Percentiles rank a stretch among this genome's conserved stretches.
Evolutionary conservation across 2,888 invertebrate species (phyloP).

Genomic region (Clepsis dumicolana): DNA sequence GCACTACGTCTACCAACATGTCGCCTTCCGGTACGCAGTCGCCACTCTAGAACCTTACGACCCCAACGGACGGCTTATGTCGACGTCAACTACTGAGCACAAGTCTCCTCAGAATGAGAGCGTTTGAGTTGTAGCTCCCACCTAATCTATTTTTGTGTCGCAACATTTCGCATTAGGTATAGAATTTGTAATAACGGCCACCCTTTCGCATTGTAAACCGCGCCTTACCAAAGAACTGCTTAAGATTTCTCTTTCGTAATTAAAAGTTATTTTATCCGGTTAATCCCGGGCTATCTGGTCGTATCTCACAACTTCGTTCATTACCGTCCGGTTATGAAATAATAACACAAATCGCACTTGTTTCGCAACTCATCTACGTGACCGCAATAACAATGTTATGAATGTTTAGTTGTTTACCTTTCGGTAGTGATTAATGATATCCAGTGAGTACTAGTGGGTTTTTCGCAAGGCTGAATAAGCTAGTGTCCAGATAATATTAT

Average conservation of each 20-base stretch:
- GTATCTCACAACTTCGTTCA: constrained; percentile 43
- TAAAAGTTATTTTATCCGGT: constrained; percentile 39
- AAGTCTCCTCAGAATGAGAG: too few relatives aligned
- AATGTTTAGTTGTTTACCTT: background rate
- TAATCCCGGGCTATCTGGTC: constrained; percentile 32
- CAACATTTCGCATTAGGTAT: too few relatives aligned
- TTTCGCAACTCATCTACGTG: constrained; percentile 38
- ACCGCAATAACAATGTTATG: constrained; percentile 14
- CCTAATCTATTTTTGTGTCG: too few relatives aligned
- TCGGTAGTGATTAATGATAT: background rate
- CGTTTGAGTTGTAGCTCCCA: too few relatives aligned
- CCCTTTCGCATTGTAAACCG: background rate
- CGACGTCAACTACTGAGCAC: too few relatives aligned
- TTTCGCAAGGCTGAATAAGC: too few relatives aligned
- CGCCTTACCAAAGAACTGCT: constrained; percentile 11
- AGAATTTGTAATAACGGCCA: background rate
- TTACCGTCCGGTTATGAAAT: constrained; percentile 34
- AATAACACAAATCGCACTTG: constrained; percentile 39
- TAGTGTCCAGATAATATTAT: too few relatives aligned
- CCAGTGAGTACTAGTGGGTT: background rate
- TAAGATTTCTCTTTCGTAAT: constrained; percentile 38
- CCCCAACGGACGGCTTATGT: too few relatives aligned
- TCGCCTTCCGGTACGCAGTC: too few relatives aligned
- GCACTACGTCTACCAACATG: too few relatives aligned
- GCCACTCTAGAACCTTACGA: too few relatives aligned